Conservation (phyloP, 2,113 vertebrate species). For the Ciconia maguari region DNA sequence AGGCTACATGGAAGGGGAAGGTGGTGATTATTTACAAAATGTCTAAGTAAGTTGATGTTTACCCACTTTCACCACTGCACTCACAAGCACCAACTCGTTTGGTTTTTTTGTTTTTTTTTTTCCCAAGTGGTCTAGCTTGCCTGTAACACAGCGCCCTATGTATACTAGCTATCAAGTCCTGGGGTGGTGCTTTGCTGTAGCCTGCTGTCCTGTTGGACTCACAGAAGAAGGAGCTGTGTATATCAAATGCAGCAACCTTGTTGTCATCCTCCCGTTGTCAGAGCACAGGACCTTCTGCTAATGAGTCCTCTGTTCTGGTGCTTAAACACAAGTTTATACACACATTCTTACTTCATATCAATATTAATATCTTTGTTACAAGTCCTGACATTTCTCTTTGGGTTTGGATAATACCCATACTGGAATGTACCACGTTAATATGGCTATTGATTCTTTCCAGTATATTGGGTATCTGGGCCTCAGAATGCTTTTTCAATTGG, state of each 20-base stretch:
- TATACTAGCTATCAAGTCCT: not conserved
- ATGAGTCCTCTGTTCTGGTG: not conserved
- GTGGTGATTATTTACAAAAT: not conserved
- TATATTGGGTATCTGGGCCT: not conserved
- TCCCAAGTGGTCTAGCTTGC: not conserved
- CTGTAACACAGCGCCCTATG: fast-evolving
- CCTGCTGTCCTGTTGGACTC: not conserved
- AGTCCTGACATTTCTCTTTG: not conserved
- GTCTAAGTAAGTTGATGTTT: not conserved
- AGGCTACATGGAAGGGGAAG: not conserved
- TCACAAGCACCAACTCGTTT: not conserved
- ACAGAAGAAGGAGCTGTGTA: not conserved
- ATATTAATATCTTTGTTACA: not conserved
- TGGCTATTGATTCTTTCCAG: not conserved
- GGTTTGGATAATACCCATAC: not conserved
- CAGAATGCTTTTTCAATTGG: not conserved
- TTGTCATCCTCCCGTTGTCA: not conserved
- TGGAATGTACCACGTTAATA: not conserved
- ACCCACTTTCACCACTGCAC: not conserved
- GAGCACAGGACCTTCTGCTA: not conserved
- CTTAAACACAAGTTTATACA: not conserved
- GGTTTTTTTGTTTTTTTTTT: too few relatives aligned
- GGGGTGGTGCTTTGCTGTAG: not conserved
- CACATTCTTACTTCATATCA: not conserved
- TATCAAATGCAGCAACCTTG: not conserved